Conservation (phyloP, 2,888 invertebrate species). For the Pammene aurita region DNA sequence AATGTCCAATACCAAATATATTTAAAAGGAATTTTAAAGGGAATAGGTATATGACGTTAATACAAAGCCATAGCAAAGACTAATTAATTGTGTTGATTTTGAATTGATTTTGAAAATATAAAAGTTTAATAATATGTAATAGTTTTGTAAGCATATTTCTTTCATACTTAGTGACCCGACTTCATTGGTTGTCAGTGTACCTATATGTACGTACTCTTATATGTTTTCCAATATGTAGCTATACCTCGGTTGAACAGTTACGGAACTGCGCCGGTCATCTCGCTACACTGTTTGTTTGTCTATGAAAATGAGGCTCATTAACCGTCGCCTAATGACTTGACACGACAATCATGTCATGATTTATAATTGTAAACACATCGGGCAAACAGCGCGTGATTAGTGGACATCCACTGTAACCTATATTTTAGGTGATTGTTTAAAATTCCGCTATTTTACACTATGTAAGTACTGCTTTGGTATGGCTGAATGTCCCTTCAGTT, state of each 20-base stretch:
- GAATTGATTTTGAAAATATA: too few species aligned
- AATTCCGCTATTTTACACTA: not conserved
- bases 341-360: conserved; percentile 38
- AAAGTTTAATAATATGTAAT: too few species aligned
- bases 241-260: not conserved
- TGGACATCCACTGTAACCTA: conserved; percentile 17
- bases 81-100: too few species aligned
- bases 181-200: too few species aligned
- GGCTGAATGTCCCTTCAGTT: not conserved
- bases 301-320: conserved; percentile 42
- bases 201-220: too few species aligned
- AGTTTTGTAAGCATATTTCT: too few species aligned
- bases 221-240: too few species aligned
- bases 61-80: too few species aligned
- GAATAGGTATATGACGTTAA: too few species aligned
- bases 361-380: conserved; percentile 39
- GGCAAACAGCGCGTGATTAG: conserved; percentile 28
- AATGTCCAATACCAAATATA: too few species aligned
- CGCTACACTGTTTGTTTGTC: conserved; percentile 36
- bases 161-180: too few species aligned
- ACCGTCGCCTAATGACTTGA: conserved; percentile 37
- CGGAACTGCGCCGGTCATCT: conserved; percentile 24
- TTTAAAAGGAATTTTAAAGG: too few species aligned
- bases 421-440: not conserved
- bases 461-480: not conserved